Conservation (phyloP, 2,113 vertebrate species). For the Lynx canadensis region DNA sequence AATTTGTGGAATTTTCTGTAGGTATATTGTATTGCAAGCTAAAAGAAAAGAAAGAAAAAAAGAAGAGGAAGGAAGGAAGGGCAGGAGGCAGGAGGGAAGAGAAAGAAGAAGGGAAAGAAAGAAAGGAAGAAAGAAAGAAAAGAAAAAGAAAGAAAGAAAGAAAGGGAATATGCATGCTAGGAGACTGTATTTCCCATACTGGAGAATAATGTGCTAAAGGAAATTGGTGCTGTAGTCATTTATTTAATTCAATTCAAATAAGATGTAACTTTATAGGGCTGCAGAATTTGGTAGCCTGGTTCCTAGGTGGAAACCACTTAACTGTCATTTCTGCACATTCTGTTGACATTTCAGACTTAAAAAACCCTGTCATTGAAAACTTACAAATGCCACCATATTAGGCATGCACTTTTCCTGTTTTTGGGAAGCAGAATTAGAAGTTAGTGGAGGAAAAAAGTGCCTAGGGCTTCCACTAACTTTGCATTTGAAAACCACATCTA, state of each 20-base stretch:
- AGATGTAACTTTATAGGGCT: neutral
- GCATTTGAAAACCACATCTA: slow-evolving; percentile 39
- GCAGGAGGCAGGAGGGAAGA: no score
- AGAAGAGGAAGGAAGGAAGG: no score
- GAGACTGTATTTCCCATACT: neutral
- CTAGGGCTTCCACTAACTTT: neutral
- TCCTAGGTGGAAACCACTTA: slow-evolving; percentile 39
- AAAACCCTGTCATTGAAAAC: slow-evolving; percentile 42
- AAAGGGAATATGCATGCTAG: neutral
- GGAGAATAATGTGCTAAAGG: neutral
- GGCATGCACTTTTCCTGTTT: neutral
- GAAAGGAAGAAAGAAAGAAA: neutral
- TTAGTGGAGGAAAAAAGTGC: neutral
- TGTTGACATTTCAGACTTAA: slow-evolving; percentile 51
- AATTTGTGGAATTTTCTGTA: neutral
- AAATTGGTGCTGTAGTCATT: neutral
- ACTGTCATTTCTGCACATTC: slow-evolving; percentile 14
- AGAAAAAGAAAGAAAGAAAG: fast-evolving
- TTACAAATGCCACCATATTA: slow-evolving; percentile 31
- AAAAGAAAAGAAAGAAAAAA: neutral
- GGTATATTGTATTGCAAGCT: neutral
- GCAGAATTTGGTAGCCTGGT: neutral
- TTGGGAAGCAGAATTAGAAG: slow-evolving; percentile 43
- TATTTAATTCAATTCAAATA: slow-evolving; percentile 53
- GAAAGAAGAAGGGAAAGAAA: no score